These are phyloP conservation scores for Neoniphon sammara DNA, from an alignment of 2,797 vertebrate genomes.

Conservation along the genomic window DNA sequence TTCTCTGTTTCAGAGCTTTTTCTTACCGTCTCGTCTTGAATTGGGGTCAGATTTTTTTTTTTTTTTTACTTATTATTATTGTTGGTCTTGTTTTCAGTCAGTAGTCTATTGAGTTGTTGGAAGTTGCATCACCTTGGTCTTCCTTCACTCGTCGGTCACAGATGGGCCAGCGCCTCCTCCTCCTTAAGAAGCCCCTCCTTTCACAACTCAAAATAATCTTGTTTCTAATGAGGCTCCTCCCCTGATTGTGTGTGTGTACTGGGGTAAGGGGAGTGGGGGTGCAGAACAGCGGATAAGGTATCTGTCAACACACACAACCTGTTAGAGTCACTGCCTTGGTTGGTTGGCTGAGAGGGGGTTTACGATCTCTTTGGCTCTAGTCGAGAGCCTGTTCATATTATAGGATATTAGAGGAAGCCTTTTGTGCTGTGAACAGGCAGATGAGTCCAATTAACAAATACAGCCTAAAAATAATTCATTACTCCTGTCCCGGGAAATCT, in stretches of 20 bases:
- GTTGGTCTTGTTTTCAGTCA: neutral
- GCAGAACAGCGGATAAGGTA: constrained; percentile 12
- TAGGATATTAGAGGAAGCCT: too few relatives aligned
- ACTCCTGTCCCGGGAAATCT: too few relatives aligned
- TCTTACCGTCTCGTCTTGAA: constrained; percentile 38
- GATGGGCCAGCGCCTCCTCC: constrained; percentile 22
- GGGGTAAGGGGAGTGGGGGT: neutral
- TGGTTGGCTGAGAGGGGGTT: neutral
- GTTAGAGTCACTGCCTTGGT: neutral
- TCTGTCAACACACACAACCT: neutral
- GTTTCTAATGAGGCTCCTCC: constrained; percentile 2
- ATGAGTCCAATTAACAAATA: too few relatives aligned
- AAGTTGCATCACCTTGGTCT: constrained; percentile 70
- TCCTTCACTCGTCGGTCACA: constrained; percentile 14
- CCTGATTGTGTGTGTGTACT: neutral
- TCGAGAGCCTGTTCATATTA: too few relatives aligned
- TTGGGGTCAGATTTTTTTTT: neutral
- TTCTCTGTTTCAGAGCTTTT: neutral
- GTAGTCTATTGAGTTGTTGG: constrained; percentile 3
- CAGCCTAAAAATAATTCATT: too few relatives aligned
- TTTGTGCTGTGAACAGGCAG: too few relatives aligned
- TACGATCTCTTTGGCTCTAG: too few relatives aligned
- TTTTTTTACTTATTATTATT: neutral
- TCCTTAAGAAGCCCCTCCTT: constrained; percentile 53
- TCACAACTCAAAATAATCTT: constrained; percentile 3